Base-by-base conservation (phyloP, 2,797 vertebrate genomes). In the Aythya fuligula region DNA sequence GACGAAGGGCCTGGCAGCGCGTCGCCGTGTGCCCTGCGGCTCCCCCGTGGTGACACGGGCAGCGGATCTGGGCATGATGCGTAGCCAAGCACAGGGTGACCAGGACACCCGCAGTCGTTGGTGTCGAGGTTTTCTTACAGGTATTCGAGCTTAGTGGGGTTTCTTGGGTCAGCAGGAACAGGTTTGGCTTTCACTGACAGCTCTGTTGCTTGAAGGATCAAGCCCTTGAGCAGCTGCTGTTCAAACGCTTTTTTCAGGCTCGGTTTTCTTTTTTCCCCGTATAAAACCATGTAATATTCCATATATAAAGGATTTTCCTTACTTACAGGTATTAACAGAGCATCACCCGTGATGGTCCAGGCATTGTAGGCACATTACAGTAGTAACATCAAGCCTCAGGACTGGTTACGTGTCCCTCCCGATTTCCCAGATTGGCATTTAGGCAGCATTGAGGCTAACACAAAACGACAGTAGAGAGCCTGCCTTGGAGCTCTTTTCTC, bases 331-430 rank as follows among this genome's bases (percentile, higher is more conserved):
- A 41, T 38, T 80, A n/a, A 45, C 39, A 66, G 39, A 83, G 69
- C 7, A 3, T 20, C 67, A 19, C 1, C 20, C 12, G 19, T 9
- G 0, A 1, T 0, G 7, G 11, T 18, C 39, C 15, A 3, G 56
- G 53, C 57, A 69, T 75, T 34, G 64, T 18, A 2, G 71, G 45
- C 14, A 9, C 5, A 20, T 70, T 36, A 4, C 3, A 45, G 58
- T 32, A 43, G 88, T 41, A 45, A 34, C 81, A 58, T 25, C 27
- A 22, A 61, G 12, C 12, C 79, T 8, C 5, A n/a, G 76, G 43
- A 41, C n/a, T 34, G 62, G 62, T 41, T 36, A 12, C 2, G 4
- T n/a, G 39, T 54, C 60, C 76, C 62, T 61, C 10, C 3, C 1
- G 0, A 6, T 65, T 53, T 47, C 6, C 77, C 54, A 70, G 80